Percentiles rank a stretch among this genome's conserved stretches.
These are phyloP conservation scores for Empidonax alnorum DNA, from an alignment of 2,113 vertebrate species.

Conservation along the genomic window DNA sequence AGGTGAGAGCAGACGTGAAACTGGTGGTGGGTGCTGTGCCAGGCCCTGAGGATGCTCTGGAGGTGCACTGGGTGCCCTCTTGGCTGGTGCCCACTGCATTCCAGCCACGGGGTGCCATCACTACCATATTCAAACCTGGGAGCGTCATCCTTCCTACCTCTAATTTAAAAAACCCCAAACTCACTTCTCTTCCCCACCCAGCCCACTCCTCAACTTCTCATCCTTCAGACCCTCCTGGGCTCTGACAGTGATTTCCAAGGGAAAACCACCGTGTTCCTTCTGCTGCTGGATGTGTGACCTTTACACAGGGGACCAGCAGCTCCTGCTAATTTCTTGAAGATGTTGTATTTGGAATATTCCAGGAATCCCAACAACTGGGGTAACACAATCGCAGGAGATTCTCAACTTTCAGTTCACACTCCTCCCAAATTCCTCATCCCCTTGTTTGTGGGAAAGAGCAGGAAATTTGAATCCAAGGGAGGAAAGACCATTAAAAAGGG, in stretches of 20 bases:
- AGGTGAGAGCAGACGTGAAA: rapidly evolving
- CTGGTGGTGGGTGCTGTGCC: not conserved
- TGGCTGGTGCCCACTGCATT: not conserved
- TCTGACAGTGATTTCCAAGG: not conserved
- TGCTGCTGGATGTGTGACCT: not conserved
- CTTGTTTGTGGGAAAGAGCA: constrained; percentile 45
- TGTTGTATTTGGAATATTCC: constrained; percentile 23
- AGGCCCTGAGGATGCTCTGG: rapidly evolving
- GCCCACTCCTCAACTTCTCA: not conserved
- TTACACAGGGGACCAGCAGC: not conserved
- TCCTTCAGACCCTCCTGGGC: not conserved
- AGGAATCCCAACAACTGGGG: constrained; percentile 55
- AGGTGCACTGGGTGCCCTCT: not conserved
- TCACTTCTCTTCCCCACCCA: not conserved
- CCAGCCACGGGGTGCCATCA: not conserved
- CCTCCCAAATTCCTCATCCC: constrained; percentile 18
- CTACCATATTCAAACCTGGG: not conserved
- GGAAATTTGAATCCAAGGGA: constrained; percentile 48
- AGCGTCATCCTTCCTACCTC: not conserved
- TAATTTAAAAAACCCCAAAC: not conserved
- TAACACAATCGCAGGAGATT: not conserved
- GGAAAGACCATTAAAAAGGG: not conserved
- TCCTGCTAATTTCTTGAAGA: not conserved
- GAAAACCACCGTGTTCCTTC: rapidly evolving
- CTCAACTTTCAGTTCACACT: constrained; percentile 50